Evolutionary conservation across 2,888 invertebrate species (phyloP), one percentile per base, ranked within the genome.

Genomic region (Chymomyza fuscimana): DNA sequence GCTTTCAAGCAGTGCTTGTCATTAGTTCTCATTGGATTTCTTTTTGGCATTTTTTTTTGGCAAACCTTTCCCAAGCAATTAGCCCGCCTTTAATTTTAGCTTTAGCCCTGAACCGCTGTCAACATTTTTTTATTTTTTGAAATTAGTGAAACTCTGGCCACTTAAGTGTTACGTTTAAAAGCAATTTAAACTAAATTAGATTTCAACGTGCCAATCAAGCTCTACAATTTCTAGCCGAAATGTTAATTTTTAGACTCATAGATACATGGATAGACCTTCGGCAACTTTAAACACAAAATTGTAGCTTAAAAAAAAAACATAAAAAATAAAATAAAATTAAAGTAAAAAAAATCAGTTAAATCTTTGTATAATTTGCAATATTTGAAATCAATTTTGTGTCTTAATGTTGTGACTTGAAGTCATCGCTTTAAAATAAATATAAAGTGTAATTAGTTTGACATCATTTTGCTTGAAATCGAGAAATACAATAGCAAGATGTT

Each of bases 151-250:
- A 19, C 58, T 32, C 7, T 60, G 5, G 52, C 32, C 52, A 61
- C 19, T 22, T 15, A 62, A 73, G 73, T 63, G 68, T 78, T 76
- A 19, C 82, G 82, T 82, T 85, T 85, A 80, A 86, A 87, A 80
- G 73, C 80, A 86, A 87, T 87, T 87, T 84, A 58, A 82, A 83
- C 82, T 74, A 81, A 85, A 86, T 85, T 81, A 73, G 86, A 87
- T 85, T 74, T 87, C 70, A 61, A 76, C 32, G 72, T 76, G 72
- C 75, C 77, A 83, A 86, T 86, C 80, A 78, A 68, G 25, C 58
- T 29, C 9, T 7, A 80, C 25, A 80, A 70, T 59, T 69, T 61
- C 65, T 65, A 70, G 73, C 71, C 72, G 79, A 60, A 70, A 75
- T 76, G 76, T 75, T 76, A 72, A 75, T 76, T 76, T 74, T 78